A percentile compares a stretch with the other conserved stretches of the same genome.
Conservation (phyloP, 2,888 invertebrate species). For the Lomographa bimaculata region DNA sequence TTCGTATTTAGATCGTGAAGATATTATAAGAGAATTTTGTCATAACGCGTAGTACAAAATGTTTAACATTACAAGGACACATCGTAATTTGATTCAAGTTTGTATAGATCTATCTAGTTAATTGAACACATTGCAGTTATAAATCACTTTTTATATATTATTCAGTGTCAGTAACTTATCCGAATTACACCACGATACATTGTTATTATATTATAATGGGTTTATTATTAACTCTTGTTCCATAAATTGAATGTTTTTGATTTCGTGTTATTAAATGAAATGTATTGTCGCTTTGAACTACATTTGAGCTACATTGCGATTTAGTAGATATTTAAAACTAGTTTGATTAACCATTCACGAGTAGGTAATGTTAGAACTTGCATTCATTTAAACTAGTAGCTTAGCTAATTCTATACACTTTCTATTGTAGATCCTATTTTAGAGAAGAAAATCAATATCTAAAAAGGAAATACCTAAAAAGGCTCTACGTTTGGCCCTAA, state of each 20-base stretch:
- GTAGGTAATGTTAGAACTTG: conserved; percentile 16
- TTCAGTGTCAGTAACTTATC: conserved; percentile 16
- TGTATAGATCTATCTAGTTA: conserved; percentile 41
- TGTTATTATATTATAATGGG: conserved; percentile 23
- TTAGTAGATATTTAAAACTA: conserved; percentile 2
- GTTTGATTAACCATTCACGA: conserved; percentile 10
- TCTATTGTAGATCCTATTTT: conserved; percentile 15
- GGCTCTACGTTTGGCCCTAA: too few species aligned
- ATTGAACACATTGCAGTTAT: conserved; percentile 24
- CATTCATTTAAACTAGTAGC: conserved; percentile 18
- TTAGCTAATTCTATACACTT: conserved; percentile 18
- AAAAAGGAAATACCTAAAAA: too few species aligned
- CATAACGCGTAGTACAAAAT: conserved; percentile 51
- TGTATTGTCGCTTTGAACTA: conserved; percentile 17
- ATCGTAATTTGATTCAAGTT: conserved; percentile 51
- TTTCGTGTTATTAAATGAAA: conserved; percentile 17
- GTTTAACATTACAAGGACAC: conserved; percentile 50
- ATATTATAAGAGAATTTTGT: conserved; percentile 32
- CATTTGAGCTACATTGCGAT: conserved; percentile 16
- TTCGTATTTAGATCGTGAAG: conserved; percentile 19
- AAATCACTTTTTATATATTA: conserved; percentile 25
- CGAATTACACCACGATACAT: conserved; percentile 16
- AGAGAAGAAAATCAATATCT: conserved; percentile 7
- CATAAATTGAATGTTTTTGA: conserved; percentile 17
- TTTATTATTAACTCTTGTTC: conserved; percentile 29